A percentile compares a stretch with the other conserved stretches of the same genome.
These are phyloP conservation scores for Luidia sarsii DNA, from an alignment of 53 echinoderm and acorn worm species.

Conservation along the genomic window DNA sequence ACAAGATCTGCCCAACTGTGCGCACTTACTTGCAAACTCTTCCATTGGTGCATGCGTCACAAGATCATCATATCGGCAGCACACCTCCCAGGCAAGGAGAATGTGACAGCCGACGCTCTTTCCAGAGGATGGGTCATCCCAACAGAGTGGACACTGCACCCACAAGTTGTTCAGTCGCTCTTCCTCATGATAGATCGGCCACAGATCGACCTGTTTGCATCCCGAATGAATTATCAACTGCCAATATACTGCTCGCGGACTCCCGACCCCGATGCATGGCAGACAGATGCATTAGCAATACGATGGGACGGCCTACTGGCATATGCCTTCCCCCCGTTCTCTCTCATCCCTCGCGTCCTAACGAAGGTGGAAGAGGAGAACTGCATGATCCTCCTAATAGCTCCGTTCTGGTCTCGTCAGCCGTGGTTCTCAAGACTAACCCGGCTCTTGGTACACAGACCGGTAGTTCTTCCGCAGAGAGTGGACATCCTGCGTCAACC, in stretches of 20 bases:
- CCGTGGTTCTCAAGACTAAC: neutral
- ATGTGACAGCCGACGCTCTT: neutral
- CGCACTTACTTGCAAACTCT: neutral
- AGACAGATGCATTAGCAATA: neutral
- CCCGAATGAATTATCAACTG: neutral
- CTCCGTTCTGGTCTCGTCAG: neutral
- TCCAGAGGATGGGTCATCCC: neutral
- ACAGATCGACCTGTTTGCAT: constrained; percentile 17
- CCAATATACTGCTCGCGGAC: neutral
- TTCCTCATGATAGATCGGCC: neutral
- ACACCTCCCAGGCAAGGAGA: neutral
- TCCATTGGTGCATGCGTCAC: neutral
- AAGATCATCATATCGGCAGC: neutral
- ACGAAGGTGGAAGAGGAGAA: neutral
- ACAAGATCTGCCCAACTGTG: neutral
- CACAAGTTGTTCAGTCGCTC: neutral
- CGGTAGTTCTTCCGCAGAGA: neutral
- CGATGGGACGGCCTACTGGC: neutral
- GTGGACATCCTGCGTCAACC: neutral
- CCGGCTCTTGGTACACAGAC: neutral
- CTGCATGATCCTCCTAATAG: neutral
- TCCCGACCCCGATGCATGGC: neutral
- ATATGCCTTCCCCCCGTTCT: neutral
- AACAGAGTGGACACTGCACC: neutral
- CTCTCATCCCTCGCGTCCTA: neutral